Evolutionary conservation across 2,888 invertebrate genomes (phyloP), one percentile per base, ranked within the genome.

Genomic region (Drosophila nr. perissopoda): DNA sequence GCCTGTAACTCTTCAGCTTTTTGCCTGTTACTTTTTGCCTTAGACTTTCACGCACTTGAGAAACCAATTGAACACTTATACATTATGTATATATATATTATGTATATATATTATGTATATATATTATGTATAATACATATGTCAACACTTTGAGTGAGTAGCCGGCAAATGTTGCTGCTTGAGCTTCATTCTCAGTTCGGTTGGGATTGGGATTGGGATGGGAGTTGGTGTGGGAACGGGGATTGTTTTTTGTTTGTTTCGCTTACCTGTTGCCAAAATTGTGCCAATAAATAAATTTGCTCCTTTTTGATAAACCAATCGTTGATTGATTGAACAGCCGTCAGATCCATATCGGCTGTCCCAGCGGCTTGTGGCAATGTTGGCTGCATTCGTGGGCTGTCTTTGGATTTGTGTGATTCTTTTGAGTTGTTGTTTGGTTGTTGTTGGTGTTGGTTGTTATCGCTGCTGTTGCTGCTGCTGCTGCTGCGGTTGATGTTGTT

Each of bases 301-400:
- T 98, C 97, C 95, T 98, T 98, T 95, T 97, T 97, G 95, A 97
- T 97, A 94, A 98, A 96, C 97, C 98, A 98, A 95, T 98, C 97
- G 87, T 87, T 87, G 97, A 98, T 97, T 93, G 97, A 97, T 95
- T 97, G 97, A 96, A 97, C 97, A 94, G 97, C 96, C 95, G 97
- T 97, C 94, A 97, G 96, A 95, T 97, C 97, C 96, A 97, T 97
- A 95, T 96, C 96, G 92, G 95, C 95, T 94, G 96, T 95, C 95
- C 95, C 95, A 90, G 93, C 93, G 92, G 94, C 94, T 93, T 94
- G 94, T 95, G 96, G 95, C 95, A 96, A 95, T 94, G 96, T 95
- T 93, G 96, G 96, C 96, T 96, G 96, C 96, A 96, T 96, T 94
- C 95, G 96, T 85, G 84, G 83, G 87, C 82, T 89, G 82, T 86